Percentiles rank a stretch among this genome's conserved stretches.
Evolutionary conservation across 2,888 invertebrate genomes (phyloP).

Genomic region (Leucoma salicis): DNA sequence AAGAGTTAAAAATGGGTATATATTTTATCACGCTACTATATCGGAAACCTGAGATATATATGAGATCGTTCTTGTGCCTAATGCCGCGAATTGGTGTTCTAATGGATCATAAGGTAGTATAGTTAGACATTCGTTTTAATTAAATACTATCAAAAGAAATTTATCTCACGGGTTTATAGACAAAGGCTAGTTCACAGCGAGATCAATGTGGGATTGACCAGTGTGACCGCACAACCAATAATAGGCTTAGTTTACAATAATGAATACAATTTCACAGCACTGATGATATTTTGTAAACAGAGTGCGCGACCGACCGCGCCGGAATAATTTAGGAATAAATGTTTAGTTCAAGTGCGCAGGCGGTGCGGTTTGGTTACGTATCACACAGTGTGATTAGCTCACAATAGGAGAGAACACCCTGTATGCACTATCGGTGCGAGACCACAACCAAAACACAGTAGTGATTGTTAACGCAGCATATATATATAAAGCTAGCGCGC

Average conservation of each 20-base stretch:
- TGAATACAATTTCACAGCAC: background rate
- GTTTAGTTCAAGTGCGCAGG: background rate
- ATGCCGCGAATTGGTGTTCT: no score
- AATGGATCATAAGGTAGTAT: no score
- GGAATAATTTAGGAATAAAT: background rate
- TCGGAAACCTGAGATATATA: no score
- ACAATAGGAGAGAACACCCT: constrained; percentile 22
- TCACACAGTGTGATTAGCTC: constrained; percentile 1
- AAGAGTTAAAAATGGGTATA: no score
- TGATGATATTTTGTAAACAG: constrained; percentile 6
- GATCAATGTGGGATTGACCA: background rate
- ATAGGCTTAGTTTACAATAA: background rate
- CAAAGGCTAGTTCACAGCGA: background rate
- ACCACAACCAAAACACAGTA: constrained; percentile 40
- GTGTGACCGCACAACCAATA: background rate
- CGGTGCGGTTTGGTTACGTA: background rate
- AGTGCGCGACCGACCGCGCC: background rate
- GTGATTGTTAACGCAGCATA: constrained; percentile 35
- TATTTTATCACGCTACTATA: no score
- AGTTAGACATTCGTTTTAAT: no score
- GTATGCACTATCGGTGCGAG: constrained; percentile 21
- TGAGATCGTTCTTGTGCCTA: no score
- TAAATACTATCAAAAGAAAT: no score
- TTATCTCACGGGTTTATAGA: no score
- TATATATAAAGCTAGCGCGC: constrained; percentile 43